Evolutionary conservation across 1,140 invertebrate genomes (phyloP), one percentile per base, ranked within the genome.

Genomic region (Nebria ingens): DNA sequence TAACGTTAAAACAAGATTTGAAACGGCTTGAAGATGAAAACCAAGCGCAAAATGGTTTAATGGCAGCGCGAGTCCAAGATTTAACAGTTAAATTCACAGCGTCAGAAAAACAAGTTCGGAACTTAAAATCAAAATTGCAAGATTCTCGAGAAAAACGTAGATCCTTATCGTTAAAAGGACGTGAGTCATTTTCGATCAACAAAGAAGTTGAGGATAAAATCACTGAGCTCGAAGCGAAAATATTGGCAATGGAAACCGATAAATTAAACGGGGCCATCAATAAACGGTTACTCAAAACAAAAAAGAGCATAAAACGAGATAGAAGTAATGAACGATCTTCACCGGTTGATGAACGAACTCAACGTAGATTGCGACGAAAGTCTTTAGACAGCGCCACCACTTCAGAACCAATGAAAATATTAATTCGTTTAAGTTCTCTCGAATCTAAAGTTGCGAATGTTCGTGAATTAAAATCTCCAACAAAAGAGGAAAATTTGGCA

Each of bases 131-230:
- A 62, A 91, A 90, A 68, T 69, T 90, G 34, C 80, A 83, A 59
- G 90, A 92, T 63, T 81, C 79, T 0, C 77, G 85, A 56, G 87
- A 89, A 59, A 85, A 89, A 59, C 73, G 89, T 55, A 74, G 89
- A 52, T 90, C 88, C 21, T 74, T 90, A 20, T 90, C 87, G 1
- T 67, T 93, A 19, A 91, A 91, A 71, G 73, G 73, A 22, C 69
- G 76, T 22, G 89, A 91, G 67, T 86, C 86, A 13, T 81, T 89
- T 58, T 81, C 83, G 4, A 78, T 90, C 51, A 81, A 84, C 2
- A 87, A 87, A 70, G 87, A 91, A 70, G 78, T 91, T 13, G 89
- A 93, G 67, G 82, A 87, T 21, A 91, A 91, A 67, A 71, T 92
- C 13, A 75, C 77, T 6, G 86, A 91, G 65, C 68, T 91, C 52